Evolutionary conservation across 2,888 invertebrate genomes (phyloP).

Genomic region (Drosophila villosipedis): DNA sequence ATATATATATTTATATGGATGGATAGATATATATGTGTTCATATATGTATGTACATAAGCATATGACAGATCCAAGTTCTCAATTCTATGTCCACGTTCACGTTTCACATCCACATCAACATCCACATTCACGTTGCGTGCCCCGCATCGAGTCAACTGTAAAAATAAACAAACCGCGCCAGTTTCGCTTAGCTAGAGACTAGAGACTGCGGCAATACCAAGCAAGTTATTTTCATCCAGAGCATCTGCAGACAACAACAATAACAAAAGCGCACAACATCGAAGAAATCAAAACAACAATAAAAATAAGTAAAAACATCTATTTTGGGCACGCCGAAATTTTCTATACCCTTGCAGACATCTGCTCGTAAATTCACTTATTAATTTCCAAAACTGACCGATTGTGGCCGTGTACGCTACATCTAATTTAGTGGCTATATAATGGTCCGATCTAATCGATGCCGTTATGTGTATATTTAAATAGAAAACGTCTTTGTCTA

Average conservation of each 20-base stretch:
- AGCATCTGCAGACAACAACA: conserved; percentile 68
- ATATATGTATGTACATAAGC: background rate
- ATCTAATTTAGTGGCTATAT: background rate
- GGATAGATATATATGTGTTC: background rate
- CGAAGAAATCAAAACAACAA: conserved; percentile 37
- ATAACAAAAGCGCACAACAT: conserved; percentile 10
- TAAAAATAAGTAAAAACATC: conserved; percentile 8
- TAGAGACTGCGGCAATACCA: conserved; percentile 52
- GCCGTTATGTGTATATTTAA: background rate
- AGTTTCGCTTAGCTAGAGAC: conserved; percentile 32
- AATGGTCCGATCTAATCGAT: background rate
- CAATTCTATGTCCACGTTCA: background rate
- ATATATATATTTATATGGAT: background rate
- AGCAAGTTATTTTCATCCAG: conserved; percentile 75
- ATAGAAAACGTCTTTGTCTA: background rate
- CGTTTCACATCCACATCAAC: conserved; percentile 7
- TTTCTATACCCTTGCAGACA: conserved; percentile 6
- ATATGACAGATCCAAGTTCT: conserved; percentile 27
- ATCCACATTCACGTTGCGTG: conserved; percentile 20
- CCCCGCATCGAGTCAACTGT: conserved; percentile 60
- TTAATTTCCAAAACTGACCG: conserved; percentile 4
- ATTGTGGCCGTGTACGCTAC: background rate
- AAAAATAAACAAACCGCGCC: conserved; percentile 63
- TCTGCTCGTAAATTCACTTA: conserved; percentile 1
- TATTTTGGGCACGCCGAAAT: conserved; percentile 3